These are phyloP conservation scores for Lasioglossum lativentre DNA, from an alignment of 2,888 invertebrate genomes.

Conservation along the genomic window DNA sequence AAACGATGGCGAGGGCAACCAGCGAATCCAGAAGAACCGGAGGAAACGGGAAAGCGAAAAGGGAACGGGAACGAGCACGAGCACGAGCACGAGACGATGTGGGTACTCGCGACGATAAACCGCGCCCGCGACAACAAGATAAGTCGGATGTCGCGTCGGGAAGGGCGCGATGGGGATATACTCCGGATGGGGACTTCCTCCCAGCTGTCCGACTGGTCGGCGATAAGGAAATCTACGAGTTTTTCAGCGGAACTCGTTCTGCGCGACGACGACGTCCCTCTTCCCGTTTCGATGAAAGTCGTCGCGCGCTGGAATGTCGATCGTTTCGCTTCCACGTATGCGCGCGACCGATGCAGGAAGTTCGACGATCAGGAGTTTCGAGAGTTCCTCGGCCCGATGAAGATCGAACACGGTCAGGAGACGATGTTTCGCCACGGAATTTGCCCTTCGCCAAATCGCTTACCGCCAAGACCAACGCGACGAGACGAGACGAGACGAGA, in stretches of 20 bases:
- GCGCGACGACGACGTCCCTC: constrained; percentile 52
- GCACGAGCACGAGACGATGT: constrained; percentile 5
- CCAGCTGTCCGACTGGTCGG: constrained; percentile 66
- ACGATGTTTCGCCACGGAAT: neutral
- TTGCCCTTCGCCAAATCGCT: neutral
- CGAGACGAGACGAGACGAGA: neutral
- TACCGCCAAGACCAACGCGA: neutral
- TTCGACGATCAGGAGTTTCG: constrained; percentile 35
- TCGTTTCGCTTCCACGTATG: constrained; percentile 45
- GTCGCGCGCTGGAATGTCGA: constrained; percentile 55
- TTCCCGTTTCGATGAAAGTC: constrained; percentile 70
- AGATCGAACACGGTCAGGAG: too few relatives aligned
- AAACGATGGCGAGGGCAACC: neutral
- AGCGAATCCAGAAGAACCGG: neutral
- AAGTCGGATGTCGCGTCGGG: constrained; percentile 52
- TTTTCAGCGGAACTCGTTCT: constrained; percentile 67
- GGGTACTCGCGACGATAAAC: constrained; percentile 47
- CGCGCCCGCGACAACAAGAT: constrained; percentile 50
- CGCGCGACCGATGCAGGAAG: constrained; percentile 36
- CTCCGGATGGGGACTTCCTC: constrained; percentile 76
- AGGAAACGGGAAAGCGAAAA: neutral
- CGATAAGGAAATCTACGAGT: constrained; percentile 72
- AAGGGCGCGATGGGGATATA: constrained; percentile 53
- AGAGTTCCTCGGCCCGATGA: neutral
- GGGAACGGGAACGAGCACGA: constrained; percentile 9